These are phyloP conservation scores for Spatulosminthurus flaviceps DNA, from an alignment of 2,888 invertebrate species.

Conservation along the genomic window DNA sequence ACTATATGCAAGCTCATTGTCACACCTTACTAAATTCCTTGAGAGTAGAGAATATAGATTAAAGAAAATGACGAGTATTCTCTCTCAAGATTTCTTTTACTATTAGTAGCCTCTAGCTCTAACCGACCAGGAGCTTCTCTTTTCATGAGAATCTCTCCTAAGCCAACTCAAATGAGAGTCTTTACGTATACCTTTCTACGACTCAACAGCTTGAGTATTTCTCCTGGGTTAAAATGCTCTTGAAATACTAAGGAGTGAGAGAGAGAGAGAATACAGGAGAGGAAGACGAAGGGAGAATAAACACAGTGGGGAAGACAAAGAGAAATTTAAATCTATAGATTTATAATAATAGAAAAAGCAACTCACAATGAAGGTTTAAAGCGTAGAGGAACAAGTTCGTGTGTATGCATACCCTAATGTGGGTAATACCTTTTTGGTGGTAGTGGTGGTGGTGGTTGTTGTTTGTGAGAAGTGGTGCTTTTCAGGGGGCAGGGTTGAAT, in stretches of 20 bases:
- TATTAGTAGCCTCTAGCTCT: conserved; percentile 31
- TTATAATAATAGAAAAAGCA: conserved; percentile 2
- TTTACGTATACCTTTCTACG: background rate
- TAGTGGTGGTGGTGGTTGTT: too few relatives aligned
- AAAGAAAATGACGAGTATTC: background rate
- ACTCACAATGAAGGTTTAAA: conserved; percentile 15
- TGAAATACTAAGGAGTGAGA: background rate
- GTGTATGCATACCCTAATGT: conserved; percentile 24
- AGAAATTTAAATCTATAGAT: conserved; percentile 10
- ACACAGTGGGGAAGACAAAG: conserved; percentile 9
- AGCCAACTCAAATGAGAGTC: conserved; percentile 22
- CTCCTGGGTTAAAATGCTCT: conserved; percentile 14
- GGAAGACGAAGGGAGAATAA: background rate
- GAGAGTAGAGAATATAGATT: conserved; percentile 9
- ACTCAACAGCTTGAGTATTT: background rate
- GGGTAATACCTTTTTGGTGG: background rate
- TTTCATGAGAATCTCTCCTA: conserved; percentile 4
- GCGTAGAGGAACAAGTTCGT: conserved; percentile 32
- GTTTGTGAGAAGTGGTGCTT: background rate
- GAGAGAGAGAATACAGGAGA: too few relatives aligned
- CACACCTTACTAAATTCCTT: conserved; percentile 43
- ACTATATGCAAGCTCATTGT: conserved; percentile 39
- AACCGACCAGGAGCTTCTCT: background rate
- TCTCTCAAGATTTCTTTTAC: background rate
- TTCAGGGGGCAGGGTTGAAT: conserved; percentile 19